A percentile compares a stretch with the other conserved stretches of the same genome.
These are phyloP conservation scores for Danionella cerebrum DNA, from an alignment of 2,113 vertebrate species.

Conservation along the genomic window DNA sequence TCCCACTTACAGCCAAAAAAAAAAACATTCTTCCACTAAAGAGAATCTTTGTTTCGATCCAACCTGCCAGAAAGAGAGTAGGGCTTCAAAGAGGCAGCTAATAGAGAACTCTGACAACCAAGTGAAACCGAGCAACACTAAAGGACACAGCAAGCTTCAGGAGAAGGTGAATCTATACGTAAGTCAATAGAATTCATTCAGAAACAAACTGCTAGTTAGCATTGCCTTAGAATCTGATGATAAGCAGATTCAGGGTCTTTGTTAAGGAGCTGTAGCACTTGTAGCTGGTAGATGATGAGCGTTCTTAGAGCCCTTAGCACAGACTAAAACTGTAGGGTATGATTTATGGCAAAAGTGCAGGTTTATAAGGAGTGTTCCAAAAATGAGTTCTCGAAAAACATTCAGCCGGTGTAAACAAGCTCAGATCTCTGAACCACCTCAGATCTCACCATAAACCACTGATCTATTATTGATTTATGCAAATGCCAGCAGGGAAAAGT, in stretches of 20 bases:
- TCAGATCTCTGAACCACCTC: too few species aligned
- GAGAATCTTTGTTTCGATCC: conserved; percentile 53
- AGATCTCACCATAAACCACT: conserved; percentile 11
- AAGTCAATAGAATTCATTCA: neutral
- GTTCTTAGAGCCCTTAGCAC: neutral
- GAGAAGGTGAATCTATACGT: neutral
- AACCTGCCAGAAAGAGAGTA: neutral
- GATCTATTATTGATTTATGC: conserved; percentile 32
- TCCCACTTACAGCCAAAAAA: conserved; percentile 28
- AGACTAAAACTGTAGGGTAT: neutral
- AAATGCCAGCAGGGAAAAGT: conserved; percentile 3
- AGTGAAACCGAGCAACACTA: conserved; percentile 8
- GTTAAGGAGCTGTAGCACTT: neutral
- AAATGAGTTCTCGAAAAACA: neutral
- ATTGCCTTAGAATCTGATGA: neutral
- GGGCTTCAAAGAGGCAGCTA: conserved; percentile 6
- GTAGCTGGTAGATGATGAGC: conserved; percentile 1
- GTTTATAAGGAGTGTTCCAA: neutral
- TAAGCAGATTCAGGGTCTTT: neutral
- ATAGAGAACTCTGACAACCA: neutral
- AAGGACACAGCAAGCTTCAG: neutral
- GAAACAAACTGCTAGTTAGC: neutral
- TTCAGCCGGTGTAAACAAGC: too few species aligned
- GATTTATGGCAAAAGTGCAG: neutral
- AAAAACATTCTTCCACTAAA: conserved; percentile 48